Evolutionary conservation across 1,140 invertebrate species (phyloP).

Genomic region (Pachyrhynchus sulphureomaculatus): DNA sequence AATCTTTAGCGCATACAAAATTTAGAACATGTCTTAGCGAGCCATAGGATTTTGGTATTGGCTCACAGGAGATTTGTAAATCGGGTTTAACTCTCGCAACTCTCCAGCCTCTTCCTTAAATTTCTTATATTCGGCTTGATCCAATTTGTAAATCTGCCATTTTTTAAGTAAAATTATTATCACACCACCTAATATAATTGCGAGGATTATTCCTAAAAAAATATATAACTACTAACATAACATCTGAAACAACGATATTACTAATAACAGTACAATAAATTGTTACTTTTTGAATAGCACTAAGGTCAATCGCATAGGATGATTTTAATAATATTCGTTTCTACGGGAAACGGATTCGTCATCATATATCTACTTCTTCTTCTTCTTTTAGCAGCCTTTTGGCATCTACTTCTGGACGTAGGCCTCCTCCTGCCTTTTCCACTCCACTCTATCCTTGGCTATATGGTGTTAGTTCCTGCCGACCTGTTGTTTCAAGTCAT

Average conservation of each 20-base stretch:
- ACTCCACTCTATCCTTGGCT: no score
- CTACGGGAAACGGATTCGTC: no score
- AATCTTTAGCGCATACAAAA: no score
- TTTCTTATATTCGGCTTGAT: constrained; percentile 30
- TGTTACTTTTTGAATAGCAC: not conserved
- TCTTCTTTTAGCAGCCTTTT: no score
- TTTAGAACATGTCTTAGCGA: not conserved
- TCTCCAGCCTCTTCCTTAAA: constrained; percentile 12
- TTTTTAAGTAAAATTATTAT: constrained; percentile 21
- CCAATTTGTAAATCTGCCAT: constrained; percentile 11
- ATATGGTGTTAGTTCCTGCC: no score
- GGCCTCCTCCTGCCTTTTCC: no score
- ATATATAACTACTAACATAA: constrained; percentile 1
- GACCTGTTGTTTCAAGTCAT: no score
- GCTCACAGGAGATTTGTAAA: constrained; percentile 31
- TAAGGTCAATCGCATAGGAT: not conserved
- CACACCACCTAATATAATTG: constrained; percentile 12
- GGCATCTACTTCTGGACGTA: no score
- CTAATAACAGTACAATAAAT: not conserved
- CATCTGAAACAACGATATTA: not conserved
- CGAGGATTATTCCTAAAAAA: constrained; percentile 6
- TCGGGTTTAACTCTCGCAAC: constrained; percentile 18
- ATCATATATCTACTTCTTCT: no score
- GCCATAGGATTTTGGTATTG: constrained; percentile 29
- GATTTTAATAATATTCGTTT: no score